Conservation (phyloP, 1,140 invertebrate genomes). For the Aethina tumida region DNA sequence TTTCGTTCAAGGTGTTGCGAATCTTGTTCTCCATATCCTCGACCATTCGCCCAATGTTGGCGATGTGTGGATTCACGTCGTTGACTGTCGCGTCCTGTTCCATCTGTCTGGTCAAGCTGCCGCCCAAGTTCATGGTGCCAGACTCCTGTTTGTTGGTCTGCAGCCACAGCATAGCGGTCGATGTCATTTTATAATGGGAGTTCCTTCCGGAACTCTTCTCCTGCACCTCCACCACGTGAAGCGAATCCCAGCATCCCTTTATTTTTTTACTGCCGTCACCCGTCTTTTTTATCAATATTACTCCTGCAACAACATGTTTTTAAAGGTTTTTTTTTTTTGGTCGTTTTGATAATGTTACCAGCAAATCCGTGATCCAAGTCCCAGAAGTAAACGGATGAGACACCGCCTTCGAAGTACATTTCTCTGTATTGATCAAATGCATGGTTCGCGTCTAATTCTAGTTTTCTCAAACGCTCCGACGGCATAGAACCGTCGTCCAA, state of each 20-base stretch:
- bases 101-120: slow-evolving; percentile 93
- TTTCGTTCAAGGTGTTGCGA: slow-evolving; percentile 93
- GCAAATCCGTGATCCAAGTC: slow-evolving; percentile 98
- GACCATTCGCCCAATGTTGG: slow-evolving; percentile 92
- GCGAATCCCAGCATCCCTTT: slow-evolving; percentile 99
- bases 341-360: slow-evolving; percentile 36
- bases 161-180: slow-evolving; percentile 98
- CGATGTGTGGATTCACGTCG: slow-evolving; percentile 93
- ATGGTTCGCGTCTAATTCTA: slow-evolving; percentile 96
- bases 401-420: slow-evolving; percentile 99
- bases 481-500: slow-evolving; percentile 98
- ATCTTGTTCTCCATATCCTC: slow-evolving; percentile 99
- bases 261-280: slow-evolving; percentile 94
- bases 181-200: slow-evolving; percentile 98
- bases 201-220: slow-evolving; percentile 88
- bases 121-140: slow-evolving; percentile 97
- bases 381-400: slow-evolving; percentile 99
- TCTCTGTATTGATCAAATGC: slow-evolving; percentile 99
- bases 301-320: slow-evolving; percentile 48
- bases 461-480: slow-evolving; percentile 85
- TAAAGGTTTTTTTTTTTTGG: background rate
- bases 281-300: slow-evolving; percentile 98
- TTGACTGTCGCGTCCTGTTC: slow-evolving; percentile 84
- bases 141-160: slow-evolving; percentile 95
- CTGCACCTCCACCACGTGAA: slow-evolving; percentile 97